Conservation (phyloP, 2,888 invertebrate species). For the Cephus pulcher region DNA sequence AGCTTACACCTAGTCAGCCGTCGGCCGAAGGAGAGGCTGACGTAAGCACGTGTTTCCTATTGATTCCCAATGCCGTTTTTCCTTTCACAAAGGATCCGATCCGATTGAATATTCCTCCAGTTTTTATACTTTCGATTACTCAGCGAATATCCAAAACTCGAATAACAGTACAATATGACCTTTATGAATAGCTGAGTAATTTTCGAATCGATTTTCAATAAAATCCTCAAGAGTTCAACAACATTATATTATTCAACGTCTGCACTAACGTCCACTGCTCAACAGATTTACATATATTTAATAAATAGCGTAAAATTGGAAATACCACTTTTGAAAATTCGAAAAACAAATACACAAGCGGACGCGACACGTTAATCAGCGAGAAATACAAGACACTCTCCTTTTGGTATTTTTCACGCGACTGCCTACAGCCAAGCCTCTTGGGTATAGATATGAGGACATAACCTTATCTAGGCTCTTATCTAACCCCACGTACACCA, state of each 20-base stretch:
- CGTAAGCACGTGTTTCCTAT: background rate
- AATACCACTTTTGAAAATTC: background rate
- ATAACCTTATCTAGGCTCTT: background rate
- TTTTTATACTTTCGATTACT: background rate
- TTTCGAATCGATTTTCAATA: background rate
- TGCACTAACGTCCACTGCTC: background rate
- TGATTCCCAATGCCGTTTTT: background rate
- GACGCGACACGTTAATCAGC: background rate
- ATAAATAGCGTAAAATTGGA: background rate
- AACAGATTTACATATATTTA: background rate
- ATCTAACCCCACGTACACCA: background rate
- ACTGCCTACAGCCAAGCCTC: background rate
- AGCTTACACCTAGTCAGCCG: background rate
- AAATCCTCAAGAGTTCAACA: background rate
- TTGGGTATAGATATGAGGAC: background rate
- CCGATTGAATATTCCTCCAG: background rate
- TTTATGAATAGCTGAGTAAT: background rate
- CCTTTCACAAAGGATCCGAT: background rate
- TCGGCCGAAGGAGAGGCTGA: background rate
- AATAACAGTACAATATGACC: background rate
- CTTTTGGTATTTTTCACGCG: background rate
- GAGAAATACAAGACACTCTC: background rate
- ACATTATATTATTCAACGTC: background rate
- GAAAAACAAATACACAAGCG: background rate
- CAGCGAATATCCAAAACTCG: background rate